Conservation (phyloP, 1,140 invertebrate species). For the Ips typographus region DNA sequence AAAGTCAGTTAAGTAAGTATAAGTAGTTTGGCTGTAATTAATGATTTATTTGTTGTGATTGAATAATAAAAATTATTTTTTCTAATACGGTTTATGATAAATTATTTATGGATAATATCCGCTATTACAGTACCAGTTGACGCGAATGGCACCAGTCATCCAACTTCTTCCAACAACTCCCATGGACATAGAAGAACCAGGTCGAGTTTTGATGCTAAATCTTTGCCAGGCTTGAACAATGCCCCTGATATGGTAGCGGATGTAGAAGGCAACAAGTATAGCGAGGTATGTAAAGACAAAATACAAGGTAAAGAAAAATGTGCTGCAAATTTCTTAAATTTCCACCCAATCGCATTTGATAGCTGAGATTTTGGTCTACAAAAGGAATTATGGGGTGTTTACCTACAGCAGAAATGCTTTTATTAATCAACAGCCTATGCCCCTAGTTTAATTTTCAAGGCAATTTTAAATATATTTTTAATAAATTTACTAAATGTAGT, state of each 20-base stretch:
- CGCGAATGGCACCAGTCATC: slow-evolving; percentile 42
- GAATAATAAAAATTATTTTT: not conserved
- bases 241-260: slow-evolving; percentile 56
- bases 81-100: not conserved
- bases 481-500: too few species aligned
- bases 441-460: too few species aligned
- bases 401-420: too few species aligned
- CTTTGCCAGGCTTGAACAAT: slow-evolving; percentile 36
- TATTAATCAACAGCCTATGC: too few species aligned
- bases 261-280: slow-evolving; percentile 45
- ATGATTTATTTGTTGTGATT: too few species aligned
- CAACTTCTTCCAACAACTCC: slow-evolving; percentile 50
- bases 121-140: slow-evolving; percentile 6
- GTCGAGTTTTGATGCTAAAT: slow-evolving; percentile 49
- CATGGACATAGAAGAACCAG: slow-evolving; percentile 50
- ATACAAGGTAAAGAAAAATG: too few species aligned
- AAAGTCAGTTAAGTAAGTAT: slow-evolving; percentile 11
- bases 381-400: too few species aligned
- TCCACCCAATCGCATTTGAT: too few species aligned
- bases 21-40: too few species aligned
- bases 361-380: too few species aligned
- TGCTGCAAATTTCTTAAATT: too few species aligned
- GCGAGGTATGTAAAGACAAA: not conserved
- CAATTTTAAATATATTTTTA: too few species aligned
- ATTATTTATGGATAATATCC: not conserved